Evolutionary conservation across 2,888 invertebrate genomes (phyloP).

Genomic region (Anticlea derivata): DNA sequence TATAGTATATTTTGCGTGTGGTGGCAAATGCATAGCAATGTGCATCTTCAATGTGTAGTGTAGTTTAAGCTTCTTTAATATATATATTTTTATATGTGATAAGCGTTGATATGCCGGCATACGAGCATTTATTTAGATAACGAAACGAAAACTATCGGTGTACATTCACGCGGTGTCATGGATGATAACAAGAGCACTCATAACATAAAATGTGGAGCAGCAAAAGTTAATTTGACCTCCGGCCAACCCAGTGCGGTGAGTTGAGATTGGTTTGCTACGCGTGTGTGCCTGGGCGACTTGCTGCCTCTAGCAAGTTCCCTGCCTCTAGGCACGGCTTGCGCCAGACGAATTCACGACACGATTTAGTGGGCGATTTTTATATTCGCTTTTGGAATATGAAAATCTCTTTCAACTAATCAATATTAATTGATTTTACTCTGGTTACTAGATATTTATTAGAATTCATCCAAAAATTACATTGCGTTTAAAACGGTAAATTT

Average conservation of each 20-base stretch:
- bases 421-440: slow-evolving; percentile 52
- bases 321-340: slow-evolving; percentile 70
- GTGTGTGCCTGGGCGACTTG: slow-evolving; percentile 79
- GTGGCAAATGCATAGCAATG: slow-evolving; percentile 79
- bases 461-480: slow-evolving; percentile 33
- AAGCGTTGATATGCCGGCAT: slow-evolving; percentile 81
- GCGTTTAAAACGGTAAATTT: slow-evolving; percentile 11
- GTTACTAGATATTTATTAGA: slow-evolving; percentile 44
- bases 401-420: slow-evolving; percentile 76
- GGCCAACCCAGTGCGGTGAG: slow-evolving; percentile 31
- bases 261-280: slow-evolving; percentile 47
- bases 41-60: slow-evolving; percentile 79
- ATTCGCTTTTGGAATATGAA: slow-evolving; percentile 70
- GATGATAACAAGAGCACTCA: slow-evolving; percentile 55
- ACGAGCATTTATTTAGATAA: slow-evolving; percentile 81
- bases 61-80: slow-evolving; percentile 81
- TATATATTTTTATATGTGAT: slow-evolving; percentile 83
- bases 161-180: slow-evolving; percentile 63
- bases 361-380: slow-evolving; percentile 80
- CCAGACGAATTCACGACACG: slow-evolving; percentile 62
- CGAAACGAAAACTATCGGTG: slow-evolving; percentile 60
- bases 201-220: slow-evolving; percentile 21
- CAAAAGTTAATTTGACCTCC: slow-evolving; percentile 9
- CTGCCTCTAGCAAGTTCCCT: slow-evolving; percentile 76
- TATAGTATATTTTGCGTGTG: slow-evolving; percentile 69